Evolutionary conservation across 2,797 vertebrate genomes (phyloP).

Genomic region (Streptopelia turtur): DNA sequence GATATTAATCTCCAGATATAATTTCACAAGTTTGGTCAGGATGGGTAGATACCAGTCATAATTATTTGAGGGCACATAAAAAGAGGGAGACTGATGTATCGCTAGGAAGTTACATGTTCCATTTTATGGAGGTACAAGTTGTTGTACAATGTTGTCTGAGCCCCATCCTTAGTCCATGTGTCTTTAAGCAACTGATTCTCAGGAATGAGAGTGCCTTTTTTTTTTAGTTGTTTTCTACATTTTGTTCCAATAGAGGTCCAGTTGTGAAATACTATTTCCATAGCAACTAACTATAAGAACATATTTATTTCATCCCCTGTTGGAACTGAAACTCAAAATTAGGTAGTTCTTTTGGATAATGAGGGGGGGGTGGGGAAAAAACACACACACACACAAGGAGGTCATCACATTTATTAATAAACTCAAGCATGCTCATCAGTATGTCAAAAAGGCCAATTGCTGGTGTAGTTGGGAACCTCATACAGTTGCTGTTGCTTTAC

Average conservation of each 20-base stretch:
- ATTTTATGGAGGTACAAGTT: not conserved
- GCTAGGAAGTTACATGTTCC: not conserved
- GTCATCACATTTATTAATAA: not conserved
- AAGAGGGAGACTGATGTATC: not conserved
- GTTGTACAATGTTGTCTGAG: not conserved
- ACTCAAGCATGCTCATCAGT: not conserved
- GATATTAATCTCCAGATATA: not conserved
- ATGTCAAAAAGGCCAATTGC: not conserved
- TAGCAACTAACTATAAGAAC: conserved; percentile 34
- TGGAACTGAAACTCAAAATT: not conserved
- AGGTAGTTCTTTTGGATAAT: not conserved
- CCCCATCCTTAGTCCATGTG: not conserved
- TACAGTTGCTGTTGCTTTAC: not conserved
- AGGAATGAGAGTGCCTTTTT: not conserved
- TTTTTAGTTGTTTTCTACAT: not conserved
- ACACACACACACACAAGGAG: not conserved
- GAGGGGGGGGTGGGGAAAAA: not conserved
- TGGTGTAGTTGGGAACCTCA: not conserved
- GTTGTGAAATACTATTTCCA: conserved; percentile 27
- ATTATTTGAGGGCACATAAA: not conserved
- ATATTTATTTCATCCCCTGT: not conserved
- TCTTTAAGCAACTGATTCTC: not conserved
- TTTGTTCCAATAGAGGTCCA: conserved; percentile 5
- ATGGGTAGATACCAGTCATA: not conserved
- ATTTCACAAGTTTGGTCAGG: not conserved